Evolutionary conservation across 2,113 vertebrate genomes (phyloP).

Genomic region (Lagopus leucura): DNA sequence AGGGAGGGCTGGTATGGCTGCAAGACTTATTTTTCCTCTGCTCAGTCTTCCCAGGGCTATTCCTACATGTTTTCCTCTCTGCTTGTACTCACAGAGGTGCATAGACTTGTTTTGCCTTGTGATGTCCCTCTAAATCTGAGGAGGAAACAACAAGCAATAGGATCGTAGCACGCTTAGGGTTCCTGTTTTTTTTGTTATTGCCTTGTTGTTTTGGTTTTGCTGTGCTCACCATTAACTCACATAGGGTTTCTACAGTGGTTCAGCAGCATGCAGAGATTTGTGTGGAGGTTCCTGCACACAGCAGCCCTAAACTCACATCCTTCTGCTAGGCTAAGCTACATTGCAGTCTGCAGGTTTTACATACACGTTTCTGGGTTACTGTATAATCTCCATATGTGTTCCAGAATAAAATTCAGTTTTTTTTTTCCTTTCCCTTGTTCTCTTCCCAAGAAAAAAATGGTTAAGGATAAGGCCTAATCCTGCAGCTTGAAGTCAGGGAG

Average conservation of each 20-base stretch:
- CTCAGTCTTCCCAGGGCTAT: neutral
- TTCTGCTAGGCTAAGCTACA: neutral
- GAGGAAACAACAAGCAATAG: neutral
- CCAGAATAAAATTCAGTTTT: neutral
- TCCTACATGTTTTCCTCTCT: neutral
- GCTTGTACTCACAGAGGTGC: neutral
- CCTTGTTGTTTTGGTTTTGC: too few species aligned
- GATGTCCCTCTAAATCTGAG: neutral
- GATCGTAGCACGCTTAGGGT: neutral
- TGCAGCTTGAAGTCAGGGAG: neutral
- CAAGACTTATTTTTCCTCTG: neutral
- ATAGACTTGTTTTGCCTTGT: neutral
- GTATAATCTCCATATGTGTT: neutral
- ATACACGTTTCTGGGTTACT: neutral
- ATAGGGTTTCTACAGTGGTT: too few species aligned
- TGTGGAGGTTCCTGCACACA: neutral
- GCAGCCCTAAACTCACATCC: neutral
- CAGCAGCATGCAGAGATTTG: neutral
- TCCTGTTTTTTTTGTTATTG: neutral
- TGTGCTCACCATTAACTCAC: too few species aligned
- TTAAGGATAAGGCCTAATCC: neutral
- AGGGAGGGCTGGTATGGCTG: neutral
- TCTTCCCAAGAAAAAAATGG: neutral
- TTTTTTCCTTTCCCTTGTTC: neutral
- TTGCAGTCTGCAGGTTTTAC: neutral